phyloP scores from a whole-genome alignment of 2,888 invertebrate species.

The Seira musarum region DNA sequence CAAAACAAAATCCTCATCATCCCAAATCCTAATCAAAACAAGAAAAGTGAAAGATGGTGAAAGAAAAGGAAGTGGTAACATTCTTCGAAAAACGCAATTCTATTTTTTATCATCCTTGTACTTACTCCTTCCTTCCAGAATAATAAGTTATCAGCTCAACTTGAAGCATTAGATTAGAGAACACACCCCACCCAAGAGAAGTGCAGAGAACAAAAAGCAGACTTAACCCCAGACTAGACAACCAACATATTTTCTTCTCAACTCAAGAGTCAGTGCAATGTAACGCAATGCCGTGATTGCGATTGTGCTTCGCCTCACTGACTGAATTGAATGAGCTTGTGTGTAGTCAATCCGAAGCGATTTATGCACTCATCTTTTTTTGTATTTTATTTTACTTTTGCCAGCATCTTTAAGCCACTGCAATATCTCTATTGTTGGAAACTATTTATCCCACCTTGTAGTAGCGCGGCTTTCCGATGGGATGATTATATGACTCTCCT shows the following conservation, averaged over 20 bases:
- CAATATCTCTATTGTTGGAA: not conserved
- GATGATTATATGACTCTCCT: not conserved
- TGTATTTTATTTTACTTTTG: not conserved
- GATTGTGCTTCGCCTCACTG: not conserved
- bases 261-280: not conserved
- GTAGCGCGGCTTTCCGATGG: not conserved
- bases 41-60: slow-evolving; percentile 18
- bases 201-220: not conserved
- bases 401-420: not conserved
- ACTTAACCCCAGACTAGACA: not conserved
- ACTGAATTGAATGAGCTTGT: not conserved
- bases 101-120: not conserved
- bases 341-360: not conserved
- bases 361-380: not conserved
- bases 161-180: not conserved
- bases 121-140: not conserved
- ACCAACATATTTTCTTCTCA: not conserved
- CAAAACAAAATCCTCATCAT: not conserved
- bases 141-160: slow-evolving; percentile 4
- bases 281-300: no score
- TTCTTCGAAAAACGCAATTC: not conserved
- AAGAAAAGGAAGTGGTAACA: slow-evolving; percentile 26
- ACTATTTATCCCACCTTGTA: not conserved
- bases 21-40: not conserved
- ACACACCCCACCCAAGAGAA: not conserved